Conservation (phyloP, 2,113 vertebrate genomes). For the Carlito syrichta region DNA sequence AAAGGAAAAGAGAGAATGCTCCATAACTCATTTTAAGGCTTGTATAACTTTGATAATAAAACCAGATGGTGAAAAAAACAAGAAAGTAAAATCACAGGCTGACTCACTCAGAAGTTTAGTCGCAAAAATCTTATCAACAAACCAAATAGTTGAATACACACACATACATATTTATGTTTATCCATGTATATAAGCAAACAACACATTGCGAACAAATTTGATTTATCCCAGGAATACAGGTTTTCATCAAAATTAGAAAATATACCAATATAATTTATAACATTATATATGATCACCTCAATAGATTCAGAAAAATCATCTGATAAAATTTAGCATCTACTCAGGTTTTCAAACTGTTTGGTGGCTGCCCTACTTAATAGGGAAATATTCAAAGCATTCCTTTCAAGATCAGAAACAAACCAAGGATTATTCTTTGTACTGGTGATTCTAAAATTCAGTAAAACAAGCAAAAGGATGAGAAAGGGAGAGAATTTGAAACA, state of each 20-base stretch:
- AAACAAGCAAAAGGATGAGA: neutral
- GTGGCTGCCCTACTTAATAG: neutral
- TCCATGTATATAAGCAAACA: neutral
- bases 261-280: neutral
- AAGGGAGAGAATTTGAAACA: neutral
- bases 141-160: neutral
- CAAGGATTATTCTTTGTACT: neutral
- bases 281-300: neutral
- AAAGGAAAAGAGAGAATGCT: neutral
- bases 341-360: constrained; percentile 4
- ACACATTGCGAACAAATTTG: neutral
- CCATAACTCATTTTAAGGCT: neutral
- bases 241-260: constrained; percentile 2
- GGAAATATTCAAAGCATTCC: neutral
- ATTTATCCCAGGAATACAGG: neutral
- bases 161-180: neutral
- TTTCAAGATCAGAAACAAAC: constrained; percentile 7
- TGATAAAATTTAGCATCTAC: neutral
- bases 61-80: neutral
- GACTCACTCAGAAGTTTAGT: neutral
- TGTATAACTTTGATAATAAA: neutral
- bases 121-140: neutral
- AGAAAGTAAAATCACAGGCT: constrained; percentile 4
- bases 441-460: neutral
- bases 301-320: constrained; percentile 14